phyloP scores from a whole-genome alignment of 2,888 invertebrate species.

The Siphlonurus alternatus region DNA sequence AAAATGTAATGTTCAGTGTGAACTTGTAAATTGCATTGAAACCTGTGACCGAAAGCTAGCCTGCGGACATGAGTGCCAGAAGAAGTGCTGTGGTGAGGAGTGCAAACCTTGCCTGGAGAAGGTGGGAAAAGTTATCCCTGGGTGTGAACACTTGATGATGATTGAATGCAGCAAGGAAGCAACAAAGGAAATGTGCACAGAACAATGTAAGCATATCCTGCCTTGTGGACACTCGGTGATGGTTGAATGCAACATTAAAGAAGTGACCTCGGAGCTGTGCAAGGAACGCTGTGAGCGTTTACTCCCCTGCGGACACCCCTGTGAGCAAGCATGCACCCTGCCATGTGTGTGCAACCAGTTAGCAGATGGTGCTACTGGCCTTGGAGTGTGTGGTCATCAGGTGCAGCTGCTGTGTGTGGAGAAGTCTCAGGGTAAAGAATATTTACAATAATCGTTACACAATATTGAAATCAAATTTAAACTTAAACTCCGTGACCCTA shows the following conservation, averaged over 20 bases:
- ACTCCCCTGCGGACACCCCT: slow-evolving; percentile 27
- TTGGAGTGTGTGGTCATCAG: slow-evolving; percentile 15
- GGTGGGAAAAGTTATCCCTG: slow-evolving; percentile 17
- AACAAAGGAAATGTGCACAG: slow-evolving; percentile 14
- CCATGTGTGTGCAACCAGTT: neutral
- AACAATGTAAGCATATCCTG: slow-evolving; percentile 29
- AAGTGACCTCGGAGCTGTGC: slow-evolving; percentile 15
- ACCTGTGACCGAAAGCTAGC: neutral
- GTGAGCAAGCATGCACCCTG: neutral
- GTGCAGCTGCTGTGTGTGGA: neutral
- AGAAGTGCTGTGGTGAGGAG: slow-evolving; percentile 8
- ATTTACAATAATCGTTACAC: no score
- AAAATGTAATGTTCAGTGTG: neutral
- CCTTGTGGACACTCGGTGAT: slow-evolving; percentile 32
- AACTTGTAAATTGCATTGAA: neutral
- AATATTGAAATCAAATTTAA: no score
- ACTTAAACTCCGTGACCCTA: no score
- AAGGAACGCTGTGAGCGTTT: slow-evolving; percentile 26
- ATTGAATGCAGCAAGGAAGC: slow-evolving; percentile 26
- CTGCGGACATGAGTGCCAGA: slow-evolving; percentile 22
- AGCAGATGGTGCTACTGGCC: slow-evolving; percentile 14
- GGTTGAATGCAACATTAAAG: slow-evolving; percentile 27
- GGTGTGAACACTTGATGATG: slow-evolving; percentile 32
- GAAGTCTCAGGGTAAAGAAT: neutral
- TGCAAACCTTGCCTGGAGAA: slow-evolving; percentile 28